Percentiles rank a stretch among this genome's conserved stretches.
Conservation (phyloP, 2,888 invertebrate genomes). For the Trachelus stipa region DNA sequence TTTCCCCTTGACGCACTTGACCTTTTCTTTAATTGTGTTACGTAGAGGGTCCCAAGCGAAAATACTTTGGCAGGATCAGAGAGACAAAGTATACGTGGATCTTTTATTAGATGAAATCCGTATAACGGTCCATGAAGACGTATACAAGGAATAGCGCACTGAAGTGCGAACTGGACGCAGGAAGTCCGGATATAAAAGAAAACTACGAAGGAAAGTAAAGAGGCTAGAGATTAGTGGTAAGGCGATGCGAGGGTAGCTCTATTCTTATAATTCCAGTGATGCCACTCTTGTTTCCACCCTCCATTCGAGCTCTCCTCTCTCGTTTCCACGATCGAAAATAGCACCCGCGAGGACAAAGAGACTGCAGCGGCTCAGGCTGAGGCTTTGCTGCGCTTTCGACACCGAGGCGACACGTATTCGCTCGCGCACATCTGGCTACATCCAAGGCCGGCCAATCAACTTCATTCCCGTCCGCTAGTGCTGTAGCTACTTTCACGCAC, state of each 20-base stretch:
- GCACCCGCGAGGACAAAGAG: slow-evolving; percentile 33
- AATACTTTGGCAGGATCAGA: too few species aligned
- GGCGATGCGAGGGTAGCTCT: slow-evolving; percentile 13
- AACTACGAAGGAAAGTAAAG: too few species aligned
- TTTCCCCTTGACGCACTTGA: too few species aligned
- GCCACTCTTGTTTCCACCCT: slow-evolving; percentile 31
- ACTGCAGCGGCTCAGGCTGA: slow-evolving; percentile 25
- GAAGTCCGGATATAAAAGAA: background rate
- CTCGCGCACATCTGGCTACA: slow-evolving; percentile 54
- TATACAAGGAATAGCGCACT: too few species aligned
- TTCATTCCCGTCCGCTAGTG: slow-evolving; percentile 26
- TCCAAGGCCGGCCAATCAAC: slow-evolving; percentile 65
- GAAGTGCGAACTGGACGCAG: too few species aligned
- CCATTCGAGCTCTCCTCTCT: slow-evolving; percentile 27
- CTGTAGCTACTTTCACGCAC: slow-evolving; percentile 9
- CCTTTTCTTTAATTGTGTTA: too few species aligned
- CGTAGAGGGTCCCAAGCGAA: too few species aligned
- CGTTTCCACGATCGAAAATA: slow-evolving; percentile 41
- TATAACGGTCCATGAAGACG: too few species aligned
- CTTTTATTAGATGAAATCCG: too few species aligned
- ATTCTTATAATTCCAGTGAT: slow-evolving; percentile 40
- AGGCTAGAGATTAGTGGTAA: too few species aligned
- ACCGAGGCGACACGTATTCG: slow-evolving; percentile 12
- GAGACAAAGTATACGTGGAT: too few species aligned
- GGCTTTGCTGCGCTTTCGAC: background rate